Conservation (phyloP, 1,140 invertebrate genomes). For the Trichonephila inaurata region DNA sequence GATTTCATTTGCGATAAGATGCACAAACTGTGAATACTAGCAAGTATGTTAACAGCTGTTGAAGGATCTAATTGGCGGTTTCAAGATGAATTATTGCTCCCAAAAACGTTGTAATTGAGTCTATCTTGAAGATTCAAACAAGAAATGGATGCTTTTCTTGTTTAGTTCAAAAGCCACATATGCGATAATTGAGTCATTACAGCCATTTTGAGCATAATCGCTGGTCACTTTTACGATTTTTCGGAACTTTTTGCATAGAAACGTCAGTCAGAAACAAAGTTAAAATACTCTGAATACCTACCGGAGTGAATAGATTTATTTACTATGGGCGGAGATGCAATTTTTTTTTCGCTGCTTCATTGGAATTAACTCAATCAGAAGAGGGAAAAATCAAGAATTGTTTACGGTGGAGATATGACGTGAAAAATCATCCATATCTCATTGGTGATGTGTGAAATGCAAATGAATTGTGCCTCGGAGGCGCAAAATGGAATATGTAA, state of each 20-base stretch:
- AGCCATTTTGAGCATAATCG: neutral
- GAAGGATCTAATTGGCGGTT: neutral
- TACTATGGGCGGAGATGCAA: neutral
- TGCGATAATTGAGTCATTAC: conserved; percentile 9
- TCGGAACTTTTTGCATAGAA: neutral
- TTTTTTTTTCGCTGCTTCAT: neutral
- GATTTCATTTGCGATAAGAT: neutral
- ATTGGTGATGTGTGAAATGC: neutral
- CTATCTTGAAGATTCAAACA: neutral
- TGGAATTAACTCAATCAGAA: neutral
- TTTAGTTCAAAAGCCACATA: neutral
- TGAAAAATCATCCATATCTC: neutral
- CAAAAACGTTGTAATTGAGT: neutral
- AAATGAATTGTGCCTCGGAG: neutral
- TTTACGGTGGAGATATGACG: neutral
- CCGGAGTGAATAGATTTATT: neutral
- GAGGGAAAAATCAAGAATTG: neutral
- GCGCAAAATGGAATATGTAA: neutral
- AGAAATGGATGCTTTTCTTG: neutral
- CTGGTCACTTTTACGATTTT: neutral
- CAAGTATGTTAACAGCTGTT: neutral
- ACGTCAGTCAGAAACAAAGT: too few species aligned
- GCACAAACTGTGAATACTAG: neutral
- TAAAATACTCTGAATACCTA: neutral
- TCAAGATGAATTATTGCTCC: neutral